Evolutionary conservation across 2,113 vertebrate genomes (phyloP), one percentile per base, ranked within the genome.

Genomic region (Cyanistes caeruleus): DNA sequence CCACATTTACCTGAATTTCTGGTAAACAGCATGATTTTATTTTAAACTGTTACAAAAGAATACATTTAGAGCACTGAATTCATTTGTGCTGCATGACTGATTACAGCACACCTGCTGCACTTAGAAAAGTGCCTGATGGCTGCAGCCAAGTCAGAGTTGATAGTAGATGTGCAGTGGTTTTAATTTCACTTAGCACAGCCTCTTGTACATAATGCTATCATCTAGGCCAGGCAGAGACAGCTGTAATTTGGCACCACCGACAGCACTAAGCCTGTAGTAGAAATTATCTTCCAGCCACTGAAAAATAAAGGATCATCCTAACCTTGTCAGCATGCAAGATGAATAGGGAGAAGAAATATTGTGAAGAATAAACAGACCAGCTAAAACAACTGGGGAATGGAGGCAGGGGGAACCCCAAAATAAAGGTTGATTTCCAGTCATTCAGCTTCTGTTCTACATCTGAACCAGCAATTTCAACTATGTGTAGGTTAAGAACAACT

Each of bases 391-490:
- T 33, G 5, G 2, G 9, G 18, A 28, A 5, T 2, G 17, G 11
- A 52, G 30, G 1, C 0, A 1, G 17, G 4, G 28, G 11, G 8
- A 46, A 1, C 2, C 3, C 6, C 44, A 90, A 22, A 59, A 15
- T 78, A 95, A 25, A 21, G 8, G 2, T 28, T 49, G 25, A 7
- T 69, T 80, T 84, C 41, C 20, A 73, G 58, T 49, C 16, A 37
- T 65, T 75, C 60, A 65, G 4, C 22, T 88, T 76, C 49, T 80
- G 44, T 53, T 92, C 68, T 85, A 41, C 74, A 68, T 63, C 21
- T 68, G 13, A 83, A 58, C 31, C 39, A 77, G 63, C 2, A 51
- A 70, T 74, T 90, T 77, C 76, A 65, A 60, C 17, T 56, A 31
- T 0, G 0, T 37, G 37, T 24, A 51, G 31, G 12, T 56, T 83